Evolutionary conservation across 1,140 invertebrate species (phyloP).

Genomic region (Psilanteris sp.): DNA sequence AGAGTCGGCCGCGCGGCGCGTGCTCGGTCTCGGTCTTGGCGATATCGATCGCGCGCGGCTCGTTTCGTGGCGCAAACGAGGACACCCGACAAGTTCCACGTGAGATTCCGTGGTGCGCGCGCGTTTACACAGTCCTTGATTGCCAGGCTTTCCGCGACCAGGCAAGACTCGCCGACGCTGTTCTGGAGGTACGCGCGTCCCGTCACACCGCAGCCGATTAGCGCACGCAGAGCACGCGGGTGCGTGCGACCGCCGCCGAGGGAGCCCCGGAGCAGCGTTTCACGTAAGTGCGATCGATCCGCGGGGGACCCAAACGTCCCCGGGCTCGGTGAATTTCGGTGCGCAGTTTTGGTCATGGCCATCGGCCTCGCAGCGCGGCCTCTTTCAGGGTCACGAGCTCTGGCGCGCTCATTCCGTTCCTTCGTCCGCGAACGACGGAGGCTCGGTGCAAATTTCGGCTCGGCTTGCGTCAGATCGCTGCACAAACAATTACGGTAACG

Average conservation of each 20-base stretch:
- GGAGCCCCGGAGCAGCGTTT: conserved; percentile 1
- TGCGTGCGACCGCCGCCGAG: background rate
- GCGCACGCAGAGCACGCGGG: conserved; percentile 15
- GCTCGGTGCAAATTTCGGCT: no score
- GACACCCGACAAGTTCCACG: conserved; percentile 56
- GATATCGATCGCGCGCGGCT: conserved; percentile 38
- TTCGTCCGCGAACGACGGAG: no score
- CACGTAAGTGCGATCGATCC: conserved; percentile 35
- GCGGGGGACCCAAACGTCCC: background rate
- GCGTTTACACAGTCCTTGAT: conserved; percentile 42
- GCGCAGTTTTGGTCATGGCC: conserved; percentile 38
- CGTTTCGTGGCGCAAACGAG: conserved; percentile 38
- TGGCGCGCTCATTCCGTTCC: no score
- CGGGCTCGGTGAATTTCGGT: background rate
- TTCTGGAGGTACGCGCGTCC: conserved; percentile 28
- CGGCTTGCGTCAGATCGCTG: no score
- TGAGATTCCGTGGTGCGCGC: conserved; percentile 43
- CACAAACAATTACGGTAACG: no score
- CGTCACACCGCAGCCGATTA: conserved; percentile 18
- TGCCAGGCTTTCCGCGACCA: conserved; percentile 20
- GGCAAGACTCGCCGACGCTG: conserved; percentile 28
- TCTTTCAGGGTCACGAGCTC: conserved; percentile 42
- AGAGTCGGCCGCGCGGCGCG: conserved; percentile 5
- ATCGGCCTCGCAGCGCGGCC: conserved; percentile 17
- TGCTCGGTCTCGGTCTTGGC: conserved; percentile 28